Evolutionary conservation across 2,888 invertebrate species (phyloP).

Genomic region (Drosophila diplacantha): DNA sequence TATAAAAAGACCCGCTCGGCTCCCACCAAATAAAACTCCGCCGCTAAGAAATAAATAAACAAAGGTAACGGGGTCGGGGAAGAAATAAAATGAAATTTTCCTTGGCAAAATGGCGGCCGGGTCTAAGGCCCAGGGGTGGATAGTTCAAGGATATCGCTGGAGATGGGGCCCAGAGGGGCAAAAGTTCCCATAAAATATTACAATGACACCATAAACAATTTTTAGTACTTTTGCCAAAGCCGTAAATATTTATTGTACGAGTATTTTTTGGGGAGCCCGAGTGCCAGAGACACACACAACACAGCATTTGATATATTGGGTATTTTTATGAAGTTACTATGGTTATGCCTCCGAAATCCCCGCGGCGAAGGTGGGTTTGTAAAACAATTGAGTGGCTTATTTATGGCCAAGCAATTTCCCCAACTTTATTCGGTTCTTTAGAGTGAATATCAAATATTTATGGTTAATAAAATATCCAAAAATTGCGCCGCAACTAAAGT

Average conservation of each 20-base stretch:
- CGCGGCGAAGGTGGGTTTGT: conserved; percentile 12
- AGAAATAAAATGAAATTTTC: conserved; percentile 34
- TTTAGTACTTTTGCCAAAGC: conserved; percentile 60
- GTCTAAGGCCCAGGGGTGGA: conserved; percentile 14
- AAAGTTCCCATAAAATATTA: conserved; percentile 69
- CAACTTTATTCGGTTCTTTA: conserved; percentile 7
- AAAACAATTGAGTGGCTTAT: conserved; percentile 52
- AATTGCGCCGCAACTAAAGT: conserved; percentile 48
- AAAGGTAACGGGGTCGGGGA: not conserved
- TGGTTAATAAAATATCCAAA: conserved; percentile 60
- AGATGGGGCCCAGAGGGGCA: conserved; percentile 14
- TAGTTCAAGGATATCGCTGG: conserved; percentile 17
- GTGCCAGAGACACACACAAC: conserved; percentile 23
- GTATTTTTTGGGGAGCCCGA: conserved; percentile 24
- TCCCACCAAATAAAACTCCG: conserved; percentile 27
- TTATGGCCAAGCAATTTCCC: conserved; percentile 48
- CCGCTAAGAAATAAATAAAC: conserved; percentile 31
- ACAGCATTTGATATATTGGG: conserved; percentile 52
- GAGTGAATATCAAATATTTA: conserved; percentile 55
- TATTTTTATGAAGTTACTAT: conserved; percentile 68
- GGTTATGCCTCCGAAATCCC: conserved; percentile 39
- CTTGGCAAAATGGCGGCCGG: conserved; percentile 29
- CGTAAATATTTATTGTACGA: conserved; percentile 67
- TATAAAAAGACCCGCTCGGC: conserved; percentile 62
- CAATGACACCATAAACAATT: conserved; percentile 74